These are phyloP conservation scores for Threskiornis aethiopicus DNA, from an alignment of 2,797 vertebrate species.

Conservation along the genomic window DNA sequence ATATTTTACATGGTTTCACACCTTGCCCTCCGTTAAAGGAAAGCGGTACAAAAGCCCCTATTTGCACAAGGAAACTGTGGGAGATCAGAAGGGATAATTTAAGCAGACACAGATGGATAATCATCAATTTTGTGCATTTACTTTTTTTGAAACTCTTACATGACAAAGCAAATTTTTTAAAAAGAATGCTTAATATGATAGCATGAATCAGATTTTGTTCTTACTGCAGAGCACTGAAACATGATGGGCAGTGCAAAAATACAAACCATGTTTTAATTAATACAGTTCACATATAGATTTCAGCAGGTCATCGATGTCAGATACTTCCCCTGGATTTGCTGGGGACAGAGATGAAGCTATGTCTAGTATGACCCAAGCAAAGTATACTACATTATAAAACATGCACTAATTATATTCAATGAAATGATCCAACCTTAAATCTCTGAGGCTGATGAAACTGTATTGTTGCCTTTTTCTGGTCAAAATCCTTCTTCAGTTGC, in stretches of 20 bases:
- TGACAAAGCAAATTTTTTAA: neutral
- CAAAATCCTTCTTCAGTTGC: conserved; percentile 84
- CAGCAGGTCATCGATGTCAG: neutral
- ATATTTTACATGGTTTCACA: neutral
- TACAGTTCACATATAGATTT: neutral
- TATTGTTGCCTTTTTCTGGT: conserved; percentile 87
- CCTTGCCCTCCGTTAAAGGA: neutral
- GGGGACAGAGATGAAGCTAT: neutral
- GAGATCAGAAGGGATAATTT: neutral
- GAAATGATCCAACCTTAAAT: conserved; percentile 83
- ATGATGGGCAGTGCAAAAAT: neutral
- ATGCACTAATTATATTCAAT: neutral
- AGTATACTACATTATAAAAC: neutral
- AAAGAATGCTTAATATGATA: neutral
- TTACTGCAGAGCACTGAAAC: neutral
- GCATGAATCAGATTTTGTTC: neutral
- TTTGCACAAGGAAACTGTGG: neutral
- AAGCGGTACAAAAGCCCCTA: neutral
- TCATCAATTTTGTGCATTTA: neutral
- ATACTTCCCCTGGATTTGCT: neutral
- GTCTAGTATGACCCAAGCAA: neutral
- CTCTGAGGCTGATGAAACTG: conserved; percentile 95
- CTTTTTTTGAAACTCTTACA: neutral
- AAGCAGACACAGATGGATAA: neutral
- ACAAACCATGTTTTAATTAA: neutral